Evolutionary conservation across 2,888 invertebrate genomes (phyloP), one percentile per base, ranked within the genome.

Genomic region (Choristoneura rosaceana): DNA sequence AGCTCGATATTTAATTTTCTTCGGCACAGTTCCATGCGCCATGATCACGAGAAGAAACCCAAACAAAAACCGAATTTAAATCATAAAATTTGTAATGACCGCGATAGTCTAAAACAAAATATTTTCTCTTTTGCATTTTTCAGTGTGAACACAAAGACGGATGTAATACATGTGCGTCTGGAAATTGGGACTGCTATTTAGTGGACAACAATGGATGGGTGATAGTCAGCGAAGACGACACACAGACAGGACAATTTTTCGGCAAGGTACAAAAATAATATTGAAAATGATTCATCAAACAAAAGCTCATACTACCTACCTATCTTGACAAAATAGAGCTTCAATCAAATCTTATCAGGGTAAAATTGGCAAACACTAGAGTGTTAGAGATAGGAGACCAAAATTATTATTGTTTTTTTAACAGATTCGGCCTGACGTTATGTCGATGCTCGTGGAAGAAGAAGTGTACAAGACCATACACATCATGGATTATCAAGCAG

Each of bases 131-230:
- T 9, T 17, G 4, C 15, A 50, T 9, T 71, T 89, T 90, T 59
- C 82, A 94, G 94, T 94, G 94, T 76, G 94, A 94, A 80, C 92
- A 92, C 76, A 91, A 89, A 76, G 93, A 91, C 74, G 94, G 94
- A 65, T 93, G 92, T 66, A 84, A 84, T 25, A 89, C 87, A 0
- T 96, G 96, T 78, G 76, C 87, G 0, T 95, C 96, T 2, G 95
- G 95, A 60, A 95, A 95, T 71, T 95, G 97, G 85, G 96, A 97
- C 75, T 98, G 98, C 82, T 98, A 96, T 84, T 94, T 99, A 55
- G 92, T 99, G 52, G 99, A 99, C 87, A 98, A 97, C 87, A 98
- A 98, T 83, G 99, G 98, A 3, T 99, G 97, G 93, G 95, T 98
- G 17, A 90, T 98, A 1, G 96, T 97, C n/a, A 97, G 97, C 15